Base-by-base conservation (phyloP, 2,797 vertebrate species). In the Molossus molossus region DNA sequence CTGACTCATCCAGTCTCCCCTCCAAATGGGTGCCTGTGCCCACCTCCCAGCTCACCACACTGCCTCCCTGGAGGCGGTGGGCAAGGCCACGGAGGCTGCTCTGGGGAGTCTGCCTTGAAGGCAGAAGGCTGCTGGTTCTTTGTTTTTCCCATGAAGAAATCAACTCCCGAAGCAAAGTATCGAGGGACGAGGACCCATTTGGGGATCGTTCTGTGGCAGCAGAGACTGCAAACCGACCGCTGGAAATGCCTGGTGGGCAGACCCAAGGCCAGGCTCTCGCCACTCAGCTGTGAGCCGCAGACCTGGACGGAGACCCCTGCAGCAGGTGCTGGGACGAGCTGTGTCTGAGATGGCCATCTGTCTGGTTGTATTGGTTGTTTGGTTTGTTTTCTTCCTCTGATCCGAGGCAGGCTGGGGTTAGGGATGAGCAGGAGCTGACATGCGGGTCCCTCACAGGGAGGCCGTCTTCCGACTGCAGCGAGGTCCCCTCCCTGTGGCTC, bases 391-490 rank as follows among this genome's bases (percentile, higher is more conserved):
- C 40, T n/a, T 83, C 64, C 48, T 87, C 76, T 48, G 48, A 86
- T 79, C 33, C 40, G 13, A 20, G 57, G 57, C 14, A 58, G 75
- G 5, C 45, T 20, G 81, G 57, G 77, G 64, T 14, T 64, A 18
- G 25, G 73, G 50, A 27, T 8, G 27, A 45, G 80, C 9, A 20
- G 72, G 33, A n/a, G 11, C 18, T n/a, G 57, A 4, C 3, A 3
- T 13, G 1, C 0, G 0, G 40, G n/a, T 29, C n/a, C 23, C 75
- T 86, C 53, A 27, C 17, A 33, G 33, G 18, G 33, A 48, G 11
- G 21, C 79, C 0, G 11, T 27, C 40, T 50, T 94, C 33, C 55
- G 27, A 80, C 29, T 13, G 27, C 9, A 33, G 67, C 0, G 2
- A 17, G 58, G 13, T 17, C 65, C 65, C 69, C 53, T 60, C 53